Evolutionary conservation across 2,888 invertebrate species (phyloP).

Genomic region (Leptogaster cylindrica): DNA sequence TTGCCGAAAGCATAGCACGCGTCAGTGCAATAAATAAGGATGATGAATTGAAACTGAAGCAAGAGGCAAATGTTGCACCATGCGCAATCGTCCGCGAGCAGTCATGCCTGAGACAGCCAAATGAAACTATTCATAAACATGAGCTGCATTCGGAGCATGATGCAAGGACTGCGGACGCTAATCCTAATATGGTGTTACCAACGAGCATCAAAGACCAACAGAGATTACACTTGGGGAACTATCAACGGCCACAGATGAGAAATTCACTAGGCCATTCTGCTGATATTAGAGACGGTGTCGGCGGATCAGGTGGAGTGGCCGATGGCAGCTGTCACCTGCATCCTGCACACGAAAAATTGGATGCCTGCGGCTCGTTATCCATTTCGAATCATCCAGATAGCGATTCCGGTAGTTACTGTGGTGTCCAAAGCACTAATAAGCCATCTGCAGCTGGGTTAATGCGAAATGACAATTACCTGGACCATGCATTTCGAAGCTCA

Average conservation of each 20-base stretch:
- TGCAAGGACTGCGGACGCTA: slow-evolving; percentile 8
- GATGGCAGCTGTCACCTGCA: neutral
- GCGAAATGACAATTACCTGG: neutral
- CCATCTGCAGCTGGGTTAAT: neutral
- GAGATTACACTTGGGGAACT: neutral
- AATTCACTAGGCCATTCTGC: slow-evolving; percentile 17
- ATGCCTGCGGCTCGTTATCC: slow-evolving; percentile 4
- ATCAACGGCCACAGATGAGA: slow-evolving; percentile 1
- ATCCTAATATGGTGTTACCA: slow-evolving; percentile 32
- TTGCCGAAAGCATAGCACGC: slow-evolving; percentile 4
- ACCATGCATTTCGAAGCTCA: slow-evolving; percentile 34
- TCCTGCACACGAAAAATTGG: slow-evolving; percentile 10
- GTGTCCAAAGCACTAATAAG: slow-evolving; percentile 3
- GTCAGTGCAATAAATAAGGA: slow-evolving; percentile 39
- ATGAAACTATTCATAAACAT: slow-evolving; percentile 10
- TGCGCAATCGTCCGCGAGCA: neutral
- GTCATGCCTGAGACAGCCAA: neutral
- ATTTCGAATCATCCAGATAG: slow-evolving; percentile 2
- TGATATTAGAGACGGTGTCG: slow-evolving; percentile 9
- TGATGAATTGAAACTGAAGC: slow-evolving; percentile 29
- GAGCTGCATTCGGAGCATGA: neutral
- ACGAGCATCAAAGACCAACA: slow-evolving; percentile 4
- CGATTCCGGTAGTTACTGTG: slow-evolving; percentile 7
- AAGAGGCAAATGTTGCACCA: neutral
- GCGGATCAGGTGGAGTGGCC: slow-evolving; percentile 11